Evolutionary conservation across 2,888 invertebrate species (phyloP), one percentile per base, ranked within the genome.

Genomic region (Drosophila falleni): DNA sequence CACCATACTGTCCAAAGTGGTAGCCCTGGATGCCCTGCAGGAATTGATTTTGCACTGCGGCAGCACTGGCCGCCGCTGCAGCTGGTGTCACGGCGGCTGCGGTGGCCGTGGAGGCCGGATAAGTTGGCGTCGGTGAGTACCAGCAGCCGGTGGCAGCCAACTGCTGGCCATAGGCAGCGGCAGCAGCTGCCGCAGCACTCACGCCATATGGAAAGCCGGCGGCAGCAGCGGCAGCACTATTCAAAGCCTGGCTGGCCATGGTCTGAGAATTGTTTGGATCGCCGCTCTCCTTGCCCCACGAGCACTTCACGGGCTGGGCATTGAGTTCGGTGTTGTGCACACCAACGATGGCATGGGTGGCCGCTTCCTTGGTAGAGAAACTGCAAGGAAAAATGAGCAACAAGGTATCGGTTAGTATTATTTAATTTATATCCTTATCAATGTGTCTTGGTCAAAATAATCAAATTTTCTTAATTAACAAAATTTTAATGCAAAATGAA

Each of bases 201-300:
- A 92, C 90, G 42, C 96, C 95, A 80, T 93, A 93, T 16, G 93
- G 93, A 76, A 90, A 93, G 46, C 93, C 93, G 59, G 93, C 91
- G 49, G 95, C 94, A 44, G 91, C 91, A 15, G 91, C 91, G 23
- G 92, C 92, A 60, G 93, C 91, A 66, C 91, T 93, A 75, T 92
- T 92, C 73, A 93, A 86, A 41, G 93, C 93, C 88, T 93, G 97
- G 91, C 96, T 96, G 74, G 95, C 94, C 82, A 94, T 93, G 0
- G 94, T 94, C 91, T 96, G 96, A 5, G 96, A 96, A 90, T 97
- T 97, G 92, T 97, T 97, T 0, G 97, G 97, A 92, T 98, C 98
- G 3, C 97, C 97, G 26, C 98, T 97, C 93, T 99, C 99, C 93
- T 99, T 99, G 66, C 99, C 99, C 99, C 99, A 99, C 87, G 99